A percentile compares a stretch with the other conserved stretches of the same genome.
Conservation (phyloP, 2,113 vertebrate genomes). For the Ptychochromis oligacanthus region DNA sequence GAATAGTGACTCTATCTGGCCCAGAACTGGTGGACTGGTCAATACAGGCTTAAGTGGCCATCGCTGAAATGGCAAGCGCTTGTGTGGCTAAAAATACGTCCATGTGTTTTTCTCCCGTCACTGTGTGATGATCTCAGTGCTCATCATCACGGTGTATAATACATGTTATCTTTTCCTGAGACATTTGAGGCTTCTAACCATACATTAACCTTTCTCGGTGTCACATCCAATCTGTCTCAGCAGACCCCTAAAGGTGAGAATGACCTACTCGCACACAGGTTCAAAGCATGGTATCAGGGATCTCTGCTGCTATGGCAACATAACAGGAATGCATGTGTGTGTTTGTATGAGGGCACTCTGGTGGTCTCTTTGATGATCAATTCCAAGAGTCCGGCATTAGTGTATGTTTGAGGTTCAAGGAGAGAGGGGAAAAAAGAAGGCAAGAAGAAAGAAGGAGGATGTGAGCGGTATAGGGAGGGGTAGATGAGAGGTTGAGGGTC, state of each 20-base stretch:
- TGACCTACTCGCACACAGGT: conserved; percentile 58
- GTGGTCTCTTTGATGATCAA: conserved; percentile 72
- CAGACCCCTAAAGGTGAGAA: conserved; percentile 61
- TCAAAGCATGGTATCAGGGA: conserved; percentile 62
- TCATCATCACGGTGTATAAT: background rate
- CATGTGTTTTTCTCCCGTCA: background rate
- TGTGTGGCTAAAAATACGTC: background rate
- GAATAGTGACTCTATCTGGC: background rate
- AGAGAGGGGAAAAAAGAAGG: conserved; percentile 38
- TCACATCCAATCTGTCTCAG: conserved; percentile 44
- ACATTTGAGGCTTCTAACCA: conserved; percentile 14
- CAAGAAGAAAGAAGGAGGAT: conserved; percentile 45
- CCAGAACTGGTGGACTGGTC: background rate
- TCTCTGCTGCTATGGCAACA: conserved; percentile 69
- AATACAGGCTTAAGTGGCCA: background rate
- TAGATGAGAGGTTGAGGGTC: conserved; percentile 66
- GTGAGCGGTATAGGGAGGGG: conserved; percentile 42
- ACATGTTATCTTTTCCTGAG: background rate
- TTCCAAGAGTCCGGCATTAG: conserved; percentile 68
- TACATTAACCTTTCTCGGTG: conserved; percentile 62
- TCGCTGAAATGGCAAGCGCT: background rate
- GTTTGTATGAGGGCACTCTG: conserved; percentile 31
- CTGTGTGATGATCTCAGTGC: background rate
- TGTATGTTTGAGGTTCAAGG: conserved; percentile 73
- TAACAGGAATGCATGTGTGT: conserved; percentile 55